Conservation (phyloP, 2,888 invertebrate genomes). For the Cataglyphis rosenhaueri region DNA sequence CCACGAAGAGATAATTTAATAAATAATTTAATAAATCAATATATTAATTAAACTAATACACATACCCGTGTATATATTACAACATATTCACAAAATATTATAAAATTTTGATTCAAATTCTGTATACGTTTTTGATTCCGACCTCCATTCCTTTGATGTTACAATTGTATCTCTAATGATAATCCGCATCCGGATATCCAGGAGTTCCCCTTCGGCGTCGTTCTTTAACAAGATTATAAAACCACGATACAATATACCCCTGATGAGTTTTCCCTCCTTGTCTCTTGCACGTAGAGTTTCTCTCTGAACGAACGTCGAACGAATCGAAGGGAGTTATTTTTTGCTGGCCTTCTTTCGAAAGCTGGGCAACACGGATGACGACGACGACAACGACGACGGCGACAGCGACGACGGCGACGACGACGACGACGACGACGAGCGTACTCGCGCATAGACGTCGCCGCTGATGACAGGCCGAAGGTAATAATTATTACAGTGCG, state of each 20-base stretch:
- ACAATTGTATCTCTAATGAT: constrained; percentile 52
- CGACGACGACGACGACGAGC: constrained; percentile 44
- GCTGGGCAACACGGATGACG: constrained; percentile 19
- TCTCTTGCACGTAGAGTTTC: constrained; percentile 22
- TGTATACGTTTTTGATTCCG: not conserved
- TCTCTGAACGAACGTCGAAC: constrained; percentile 34
- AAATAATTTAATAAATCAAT: too few relatives aligned
- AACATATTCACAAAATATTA: not conserved
- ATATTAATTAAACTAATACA: too few relatives aligned
- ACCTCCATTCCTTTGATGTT: constrained; percentile 28
- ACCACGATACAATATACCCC: constrained; percentile 72
- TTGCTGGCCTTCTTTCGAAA: constrained; percentile 68
- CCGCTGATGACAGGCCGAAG: constrained; percentile 84
- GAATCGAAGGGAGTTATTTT: constrained; percentile 68
- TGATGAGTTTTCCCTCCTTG: constrained; percentile 74
- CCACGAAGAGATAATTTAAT: too few relatives aligned
- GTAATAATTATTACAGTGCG: constrained; percentile 84
- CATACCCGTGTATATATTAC: not conserved
- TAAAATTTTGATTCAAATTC: constrained; percentile 9
- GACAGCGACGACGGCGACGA: constrained; percentile 42
- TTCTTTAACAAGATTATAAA: constrained; percentile 75
- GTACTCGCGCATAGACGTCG: constrained; percentile 77
- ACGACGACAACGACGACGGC: constrained; percentile 32
- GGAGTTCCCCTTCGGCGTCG: constrained; percentile 19
- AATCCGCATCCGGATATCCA: constrained; percentile 26